A percentile compares a stretch with the other conserved stretches of the same genome.
Evolutionary conservation across 2,888 invertebrate genomes (phyloP).

Genomic region (Neocrepidodera transversa): DNA sequence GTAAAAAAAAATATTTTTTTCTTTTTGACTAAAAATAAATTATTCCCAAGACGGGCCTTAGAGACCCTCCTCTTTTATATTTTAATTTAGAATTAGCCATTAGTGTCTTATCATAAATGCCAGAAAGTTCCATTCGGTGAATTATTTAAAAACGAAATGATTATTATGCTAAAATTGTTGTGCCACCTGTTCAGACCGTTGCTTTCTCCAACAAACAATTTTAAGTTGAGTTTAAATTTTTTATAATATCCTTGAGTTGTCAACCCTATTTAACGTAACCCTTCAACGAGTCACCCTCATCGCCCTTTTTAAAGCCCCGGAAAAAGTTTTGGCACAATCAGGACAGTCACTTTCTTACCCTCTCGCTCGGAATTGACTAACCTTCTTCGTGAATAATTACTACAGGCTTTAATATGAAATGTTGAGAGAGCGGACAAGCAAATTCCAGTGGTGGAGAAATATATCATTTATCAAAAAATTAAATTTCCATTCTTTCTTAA

Average conservation of each 20-base stretch:
- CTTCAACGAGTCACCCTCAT: constrained; percentile 18
- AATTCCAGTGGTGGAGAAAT: constrained; percentile 14
- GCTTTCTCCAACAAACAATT: neutral
- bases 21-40: no score
- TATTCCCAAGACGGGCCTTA: no score
- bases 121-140: no score
- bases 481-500: no score
- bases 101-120: no score
- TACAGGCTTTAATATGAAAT: constrained; percentile 21
- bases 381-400: constrained; percentile 36
- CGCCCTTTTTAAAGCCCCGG: constrained; percentile 16
- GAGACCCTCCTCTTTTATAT: no score
- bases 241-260: constrained; percentile 22
- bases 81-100: no score
- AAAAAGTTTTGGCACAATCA: constrained; percentile 23
- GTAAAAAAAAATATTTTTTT: no score
- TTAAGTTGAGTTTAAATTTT: constrained; percentile 16
- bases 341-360: constrained; percentile 24
- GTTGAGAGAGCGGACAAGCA: constrained; percentile 6
- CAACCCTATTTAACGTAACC: constrained; percentile 23
- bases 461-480: no score
- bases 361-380: constrained; percentile 28
- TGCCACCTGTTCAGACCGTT: constrained; percentile 5
- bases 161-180: no score
- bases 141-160: no score